Evolutionary conservation across 35 echinoderm and acorn worm genomes (phyloP).

Genomic region (Heliocidaris erythrogramma): DNA sequence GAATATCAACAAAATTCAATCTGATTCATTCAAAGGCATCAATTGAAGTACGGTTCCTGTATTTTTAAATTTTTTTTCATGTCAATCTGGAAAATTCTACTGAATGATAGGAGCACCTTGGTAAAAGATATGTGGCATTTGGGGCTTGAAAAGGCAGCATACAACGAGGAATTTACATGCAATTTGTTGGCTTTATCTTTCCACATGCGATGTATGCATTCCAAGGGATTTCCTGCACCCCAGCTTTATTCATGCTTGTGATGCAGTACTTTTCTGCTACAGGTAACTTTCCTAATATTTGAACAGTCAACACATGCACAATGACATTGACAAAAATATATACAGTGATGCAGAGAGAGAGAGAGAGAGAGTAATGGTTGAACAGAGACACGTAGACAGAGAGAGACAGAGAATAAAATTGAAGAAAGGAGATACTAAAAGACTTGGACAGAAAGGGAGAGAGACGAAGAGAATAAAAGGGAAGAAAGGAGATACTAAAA

Average conservation of each 20-base stretch:
- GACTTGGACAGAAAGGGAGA: too few relatives aligned
- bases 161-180: background rate
- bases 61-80: too few relatives aligned
- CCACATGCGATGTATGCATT: background rate
- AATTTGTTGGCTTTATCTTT: background rate
- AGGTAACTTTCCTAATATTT: background rate
- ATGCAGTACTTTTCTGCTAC: background rate
- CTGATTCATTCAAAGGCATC: too few relatives aligned
- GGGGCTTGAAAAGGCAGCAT: background rate
- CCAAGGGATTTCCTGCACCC: background rate
- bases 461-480: too few relatives aligned
- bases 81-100: too few relatives aligned
- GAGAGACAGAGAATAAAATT: background rate
- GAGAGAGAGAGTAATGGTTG: too few relatives aligned
- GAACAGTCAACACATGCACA: background rate
- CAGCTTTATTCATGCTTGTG: background rate
- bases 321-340: background rate
- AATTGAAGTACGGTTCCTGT: too few relatives aligned
- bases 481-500: too few relatives aligned
- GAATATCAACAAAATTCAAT: too few relatives aligned
- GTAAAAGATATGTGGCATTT: background rate
- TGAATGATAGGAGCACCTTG: background rate
- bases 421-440: background rate
- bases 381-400: too few relatives aligned
- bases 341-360: background rate